Evolutionary conservation across 2,888 invertebrate species (phyloP).

Genomic region (Cephus pygmeus): DNA sequence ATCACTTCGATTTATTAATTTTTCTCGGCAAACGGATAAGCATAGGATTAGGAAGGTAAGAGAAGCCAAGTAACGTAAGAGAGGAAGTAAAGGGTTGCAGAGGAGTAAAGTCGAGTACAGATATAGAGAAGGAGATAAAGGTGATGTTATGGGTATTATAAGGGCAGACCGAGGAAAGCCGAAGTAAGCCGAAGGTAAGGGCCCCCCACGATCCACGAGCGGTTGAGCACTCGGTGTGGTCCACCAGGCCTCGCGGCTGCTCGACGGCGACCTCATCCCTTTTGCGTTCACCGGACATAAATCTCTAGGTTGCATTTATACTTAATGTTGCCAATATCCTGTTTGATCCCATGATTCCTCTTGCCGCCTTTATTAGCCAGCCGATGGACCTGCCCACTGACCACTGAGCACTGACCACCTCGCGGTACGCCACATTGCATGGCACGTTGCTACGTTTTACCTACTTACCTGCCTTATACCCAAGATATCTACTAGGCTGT

Average conservation of each 20-base stretch:
- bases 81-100: not conserved
- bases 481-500: not conserved
- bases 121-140: not conserved
- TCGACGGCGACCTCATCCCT: slow-evolving; percentile 56
- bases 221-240: slow-evolving; percentile 58
- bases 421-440: slow-evolving; percentile 5
- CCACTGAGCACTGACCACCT: not conserved
- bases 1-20: no score
- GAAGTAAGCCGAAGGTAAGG: slow-evolving; percentile 50
- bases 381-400: slow-evolving; percentile 3
- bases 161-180: not conserved
- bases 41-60: not conserved
- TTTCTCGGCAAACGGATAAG: not conserved
- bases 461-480: not conserved
- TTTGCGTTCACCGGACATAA: slow-evolving; percentile 42
- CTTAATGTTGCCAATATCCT: slow-evolving; percentile 61
- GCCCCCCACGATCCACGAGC: slow-evolving; percentile 57
- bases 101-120: not conserved
- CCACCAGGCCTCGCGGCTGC: slow-evolving; percentile 52
- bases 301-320: slow-evolving; percentile 57
- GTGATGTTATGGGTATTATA: not conserved
- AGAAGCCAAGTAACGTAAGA: not conserved
- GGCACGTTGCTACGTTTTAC: not conserved
- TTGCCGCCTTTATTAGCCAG: slow-evolving; percentile 39
- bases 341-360: slow-evolving; percentile 41